These are phyloP conservation scores for Dryobotodes eremita DNA, from an alignment of 2,888 invertebrate species.

Conservation along the genomic window DNA sequence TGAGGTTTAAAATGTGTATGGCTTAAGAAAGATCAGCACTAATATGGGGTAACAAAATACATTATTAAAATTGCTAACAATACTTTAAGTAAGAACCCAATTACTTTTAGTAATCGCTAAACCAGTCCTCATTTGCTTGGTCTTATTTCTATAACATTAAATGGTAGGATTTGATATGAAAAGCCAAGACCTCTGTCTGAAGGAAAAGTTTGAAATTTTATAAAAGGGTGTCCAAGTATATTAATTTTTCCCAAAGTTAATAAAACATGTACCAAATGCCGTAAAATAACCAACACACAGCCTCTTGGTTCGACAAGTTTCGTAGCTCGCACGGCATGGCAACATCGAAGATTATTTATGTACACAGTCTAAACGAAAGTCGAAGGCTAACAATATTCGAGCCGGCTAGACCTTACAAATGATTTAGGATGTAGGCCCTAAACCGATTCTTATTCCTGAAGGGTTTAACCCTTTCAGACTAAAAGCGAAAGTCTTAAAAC, in stretches of 20 bases:
- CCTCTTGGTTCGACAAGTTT: conserved; percentile 1
- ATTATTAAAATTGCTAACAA: conserved; percentile 1
- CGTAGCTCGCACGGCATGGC: neutral
- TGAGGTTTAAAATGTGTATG: conserved; percentile 24
- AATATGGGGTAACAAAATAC: neutral
- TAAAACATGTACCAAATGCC: neutral
- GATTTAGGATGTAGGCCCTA: conserved; percentile 38
- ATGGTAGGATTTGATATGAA: neutral
- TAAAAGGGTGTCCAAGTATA: neutral
- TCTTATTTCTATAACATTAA: neutral
- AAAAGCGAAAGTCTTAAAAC: conserved; percentile 24
- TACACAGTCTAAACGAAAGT: conserved; percentile 43
- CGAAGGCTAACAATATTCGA: conserved; percentile 32
- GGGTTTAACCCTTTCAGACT: conserved; percentile 34
- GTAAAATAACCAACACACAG: conserved; percentile 30
- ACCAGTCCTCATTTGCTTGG: neutral
- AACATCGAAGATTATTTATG: conserved; percentile 47
- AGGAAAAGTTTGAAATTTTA: neutral
- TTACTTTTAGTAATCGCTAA: neutral
- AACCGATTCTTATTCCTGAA: conserved; percentile 50
- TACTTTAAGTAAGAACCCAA: neutral
- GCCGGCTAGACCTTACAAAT: conserved; percentile 35
- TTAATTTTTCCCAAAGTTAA: neutral
- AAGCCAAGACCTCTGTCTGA: neutral
- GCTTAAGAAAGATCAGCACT: conserved; percentile 6